A percentile compares a stretch with the other conserved stretches of the same genome.
These are phyloP conservation scores for Harpalus rubripes DNA, from an alignment of 2,888 invertebrate genomes.

Conservation along the genomic window DNA sequence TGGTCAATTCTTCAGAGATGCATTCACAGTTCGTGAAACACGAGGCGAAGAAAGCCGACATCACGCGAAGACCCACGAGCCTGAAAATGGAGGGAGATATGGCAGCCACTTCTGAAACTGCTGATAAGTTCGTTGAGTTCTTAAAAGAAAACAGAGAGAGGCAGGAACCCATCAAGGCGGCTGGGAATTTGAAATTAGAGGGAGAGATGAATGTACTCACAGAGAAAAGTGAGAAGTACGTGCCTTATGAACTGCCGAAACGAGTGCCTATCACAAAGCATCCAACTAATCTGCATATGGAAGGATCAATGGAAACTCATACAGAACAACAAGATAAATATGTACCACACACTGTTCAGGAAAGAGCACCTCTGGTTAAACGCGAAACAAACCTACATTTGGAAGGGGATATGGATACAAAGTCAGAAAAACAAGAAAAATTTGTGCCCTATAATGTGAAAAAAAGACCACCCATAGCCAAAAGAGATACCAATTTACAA, in stretches of 20 bases:
- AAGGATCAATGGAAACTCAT: conserved; percentile 70
- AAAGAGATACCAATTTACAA: conserved; percentile 77
- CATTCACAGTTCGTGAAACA: conserved; percentile 75
- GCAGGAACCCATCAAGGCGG: conserved; percentile 76
- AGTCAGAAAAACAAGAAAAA: conserved; percentile 76
- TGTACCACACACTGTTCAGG: conserved; percentile 73
- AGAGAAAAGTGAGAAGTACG: conserved; percentile 78
- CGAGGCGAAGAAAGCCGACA: conserved; percentile 73
- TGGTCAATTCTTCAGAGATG: conserved; percentile 74
- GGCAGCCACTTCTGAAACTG: conserved; percentile 77
- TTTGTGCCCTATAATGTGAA: conserved; percentile 67
- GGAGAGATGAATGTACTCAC: conserved; percentile 77
- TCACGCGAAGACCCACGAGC: conserved; percentile 75
- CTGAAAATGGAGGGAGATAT: conserved; percentile 79
- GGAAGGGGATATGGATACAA: conserved; percentile 77
- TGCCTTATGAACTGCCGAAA: conserved; percentile 76
- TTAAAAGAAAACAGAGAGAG: conserved; percentile 74
- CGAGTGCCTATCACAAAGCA: conserved; percentile 76
- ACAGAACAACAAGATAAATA: conserved; percentile 75
- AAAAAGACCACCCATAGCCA: conserved; percentile 75
- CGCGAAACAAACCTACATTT: conserved; percentile 77
- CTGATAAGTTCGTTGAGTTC: conserved; percentile 77
- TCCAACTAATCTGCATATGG: conserved; percentile 78
- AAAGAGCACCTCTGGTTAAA: conserved; percentile 75
- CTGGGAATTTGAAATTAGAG: conserved; percentile 73